Conservation (phyloP, 2,888 invertebrate genomes). For the Cataglyphis albicans region DNA sequence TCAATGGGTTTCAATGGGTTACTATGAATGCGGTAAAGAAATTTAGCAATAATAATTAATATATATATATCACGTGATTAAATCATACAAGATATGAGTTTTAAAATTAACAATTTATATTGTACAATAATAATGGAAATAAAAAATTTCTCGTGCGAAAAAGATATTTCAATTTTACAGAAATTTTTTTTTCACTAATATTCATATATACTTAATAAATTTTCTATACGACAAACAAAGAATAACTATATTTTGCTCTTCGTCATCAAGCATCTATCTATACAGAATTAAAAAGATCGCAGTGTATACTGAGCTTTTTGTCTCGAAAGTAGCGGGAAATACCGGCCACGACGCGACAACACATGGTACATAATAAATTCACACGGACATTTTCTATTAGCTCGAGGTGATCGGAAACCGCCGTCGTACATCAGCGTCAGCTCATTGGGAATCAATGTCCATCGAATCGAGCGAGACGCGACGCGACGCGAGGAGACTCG, state of each 20-base stretch:
- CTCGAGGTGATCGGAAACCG: constrained; percentile 57
- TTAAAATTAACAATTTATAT: neutral
- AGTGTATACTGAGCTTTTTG: neutral
- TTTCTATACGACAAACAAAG: neutral
- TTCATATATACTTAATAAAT: neutral
- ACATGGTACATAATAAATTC: constrained; percentile 64
- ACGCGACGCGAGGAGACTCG: constrained; percentile 18
- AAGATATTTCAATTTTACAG: neutral
- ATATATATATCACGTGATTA: neutral
- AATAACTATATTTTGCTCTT: neutral
- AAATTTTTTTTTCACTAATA: neutral
- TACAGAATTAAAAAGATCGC: neutral
- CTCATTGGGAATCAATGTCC: constrained; percentile 75
- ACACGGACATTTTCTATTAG: constrained; percentile 72
- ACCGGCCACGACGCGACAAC: neutral
- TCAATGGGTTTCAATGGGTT: constrained; percentile 28
- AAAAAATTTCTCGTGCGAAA: neutral
- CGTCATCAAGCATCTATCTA: neutral
- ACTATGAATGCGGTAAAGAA: neutral
- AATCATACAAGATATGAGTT: neutral
- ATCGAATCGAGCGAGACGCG: constrained; percentile 45
- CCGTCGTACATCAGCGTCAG: constrained; percentile 73
- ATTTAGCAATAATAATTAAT: neutral
- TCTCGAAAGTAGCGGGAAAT: neutral
- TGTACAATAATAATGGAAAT: neutral